A percentile compares a stretch with the other conserved stretches of the same genome.
Evolutionary conservation across 2,888 invertebrate species (phyloP).

Genomic region (Macrosiphum euphorbiae): DNA sequence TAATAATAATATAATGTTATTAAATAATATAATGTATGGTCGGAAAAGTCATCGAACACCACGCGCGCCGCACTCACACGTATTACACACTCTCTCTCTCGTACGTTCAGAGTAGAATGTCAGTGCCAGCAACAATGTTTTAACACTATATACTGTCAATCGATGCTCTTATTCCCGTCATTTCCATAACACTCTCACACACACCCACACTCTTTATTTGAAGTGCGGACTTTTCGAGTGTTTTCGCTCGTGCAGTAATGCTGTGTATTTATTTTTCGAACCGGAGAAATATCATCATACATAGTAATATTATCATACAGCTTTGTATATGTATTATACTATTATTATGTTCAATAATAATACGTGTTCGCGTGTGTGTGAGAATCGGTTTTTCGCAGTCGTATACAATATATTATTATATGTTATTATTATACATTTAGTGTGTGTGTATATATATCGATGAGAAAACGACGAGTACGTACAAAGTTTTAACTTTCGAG

Average conservation of each 20-base stretch:
- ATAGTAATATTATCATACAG: neutral
- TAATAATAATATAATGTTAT: neutral
- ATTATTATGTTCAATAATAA: neutral
- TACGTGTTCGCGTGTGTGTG: neutral
- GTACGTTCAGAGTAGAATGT: neutral
- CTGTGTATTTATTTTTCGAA: neutral
- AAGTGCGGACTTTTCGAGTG: conserved; percentile 36
- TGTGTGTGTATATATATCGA: neutral
- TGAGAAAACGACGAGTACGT: neutral
- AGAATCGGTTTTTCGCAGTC: neutral
- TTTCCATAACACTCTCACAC: conserved; percentile 26
- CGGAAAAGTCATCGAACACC: neutral
- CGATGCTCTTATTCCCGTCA: conserved; percentile 42
- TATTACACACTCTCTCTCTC: neutral
- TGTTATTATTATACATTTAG: neutral
- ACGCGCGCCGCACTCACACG: neutral
- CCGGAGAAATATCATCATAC: neutral
- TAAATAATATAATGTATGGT: neutral
- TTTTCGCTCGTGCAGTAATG: conserved; percentile 7
- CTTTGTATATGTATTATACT: neutral
- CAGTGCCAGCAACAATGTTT: conserved; percentile 37
- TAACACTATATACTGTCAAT: conserved; percentile 42
- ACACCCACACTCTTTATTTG: neutral
- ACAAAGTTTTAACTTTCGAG: conserved; percentile 34
- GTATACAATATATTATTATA: neutral